Conservation (phyloP, 92 coral and sea anemone genomes). For the Parazoanthus swiftii region DNA sequence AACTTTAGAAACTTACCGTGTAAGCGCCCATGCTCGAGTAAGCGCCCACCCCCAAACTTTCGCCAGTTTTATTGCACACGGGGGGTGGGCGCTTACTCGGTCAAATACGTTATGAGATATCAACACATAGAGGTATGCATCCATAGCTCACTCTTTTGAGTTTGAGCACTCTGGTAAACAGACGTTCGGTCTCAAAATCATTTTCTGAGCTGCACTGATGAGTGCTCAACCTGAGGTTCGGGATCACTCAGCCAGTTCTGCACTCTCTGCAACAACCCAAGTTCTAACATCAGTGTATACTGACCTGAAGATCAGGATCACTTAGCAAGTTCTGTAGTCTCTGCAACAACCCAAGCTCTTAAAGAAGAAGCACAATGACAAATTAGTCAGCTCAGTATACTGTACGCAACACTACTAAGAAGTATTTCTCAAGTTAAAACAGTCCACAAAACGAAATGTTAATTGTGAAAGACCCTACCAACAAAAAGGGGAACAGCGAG, state of each 20-base stretch:
- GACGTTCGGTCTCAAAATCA: too few relatives aligned
- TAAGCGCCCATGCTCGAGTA: too few relatives aligned
- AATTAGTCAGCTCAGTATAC: not conserved
- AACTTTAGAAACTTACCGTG: too few relatives aligned
- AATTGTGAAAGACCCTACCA: not conserved
- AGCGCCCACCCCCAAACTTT: too few relatives aligned
- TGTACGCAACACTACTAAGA: not conserved
- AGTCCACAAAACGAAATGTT: not conserved
- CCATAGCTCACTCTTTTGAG: too few relatives aligned
- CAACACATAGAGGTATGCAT: too few relatives aligned
- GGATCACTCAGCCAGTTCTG: constrained; percentile 50
- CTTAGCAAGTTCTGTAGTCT: constrained; percentile 54
- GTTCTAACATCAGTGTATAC: constrained; percentile 35
- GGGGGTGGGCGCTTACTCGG: too few relatives aligned
- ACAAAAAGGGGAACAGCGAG: too few relatives aligned
- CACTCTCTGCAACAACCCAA: constrained; percentile 57
- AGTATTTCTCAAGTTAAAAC: not conserved
- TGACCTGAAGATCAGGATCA: constrained; percentile 77
- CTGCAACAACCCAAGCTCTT: constrained; percentile 63
- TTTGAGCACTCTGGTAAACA: too few relatives aligned
- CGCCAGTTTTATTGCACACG: too few relatives aligned
- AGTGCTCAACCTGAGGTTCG: constrained; percentile 36
- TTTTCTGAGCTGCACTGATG: too few relatives aligned
- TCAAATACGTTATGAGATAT: too few relatives aligned
- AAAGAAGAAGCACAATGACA: not conserved